These are phyloP conservation scores for Drosophila pegasa DNA, from an alignment of 2,888 invertebrate species.

Conservation along the genomic window DNA sequence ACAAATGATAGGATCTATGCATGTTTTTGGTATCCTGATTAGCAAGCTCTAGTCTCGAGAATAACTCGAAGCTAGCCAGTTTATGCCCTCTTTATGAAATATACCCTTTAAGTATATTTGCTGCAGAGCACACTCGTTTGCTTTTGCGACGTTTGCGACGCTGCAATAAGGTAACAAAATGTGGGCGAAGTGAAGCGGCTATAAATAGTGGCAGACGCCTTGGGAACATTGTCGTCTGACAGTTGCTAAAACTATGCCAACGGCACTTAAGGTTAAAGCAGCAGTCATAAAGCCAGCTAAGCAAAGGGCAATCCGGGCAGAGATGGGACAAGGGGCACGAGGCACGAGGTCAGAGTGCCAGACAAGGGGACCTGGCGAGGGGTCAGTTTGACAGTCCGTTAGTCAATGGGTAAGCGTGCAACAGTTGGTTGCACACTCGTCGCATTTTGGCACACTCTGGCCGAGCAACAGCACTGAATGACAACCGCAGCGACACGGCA, in stretches of 20 bases:
- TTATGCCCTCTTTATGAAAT: neutral
- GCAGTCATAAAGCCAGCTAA: constrained; percentile 17
- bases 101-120: neutral
- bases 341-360: constrained; percentile 11
- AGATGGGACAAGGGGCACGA: neutral
- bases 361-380: constrained; percentile 10
- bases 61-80: neutral
- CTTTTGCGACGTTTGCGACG: constrained; percentile 35
- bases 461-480: constrained; percentile 25
- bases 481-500: constrained; percentile 56
- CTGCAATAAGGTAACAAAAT: constrained; percentile 42
- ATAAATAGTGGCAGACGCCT: constrained; percentile 72
- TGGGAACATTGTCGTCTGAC: constrained; percentile 55
- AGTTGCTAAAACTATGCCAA: constrained; percentile 74
- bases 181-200: constrained; percentile 41
- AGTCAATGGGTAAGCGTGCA: constrained; percentile 41
- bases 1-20: no score
- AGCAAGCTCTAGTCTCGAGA: neutral
- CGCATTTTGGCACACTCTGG: constrained; percentile 25
- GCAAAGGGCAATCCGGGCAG: constrained; percentile 8
- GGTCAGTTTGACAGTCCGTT: constrained; percentile 48
- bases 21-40: no score
- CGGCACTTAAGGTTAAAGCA: constrained; percentile 61
- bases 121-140: constrained; percentile 10
- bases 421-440: constrained; percentile 49